Conservation (phyloP, 2,797 vertebrate species). For the Coregonus suidteri region DNA sequence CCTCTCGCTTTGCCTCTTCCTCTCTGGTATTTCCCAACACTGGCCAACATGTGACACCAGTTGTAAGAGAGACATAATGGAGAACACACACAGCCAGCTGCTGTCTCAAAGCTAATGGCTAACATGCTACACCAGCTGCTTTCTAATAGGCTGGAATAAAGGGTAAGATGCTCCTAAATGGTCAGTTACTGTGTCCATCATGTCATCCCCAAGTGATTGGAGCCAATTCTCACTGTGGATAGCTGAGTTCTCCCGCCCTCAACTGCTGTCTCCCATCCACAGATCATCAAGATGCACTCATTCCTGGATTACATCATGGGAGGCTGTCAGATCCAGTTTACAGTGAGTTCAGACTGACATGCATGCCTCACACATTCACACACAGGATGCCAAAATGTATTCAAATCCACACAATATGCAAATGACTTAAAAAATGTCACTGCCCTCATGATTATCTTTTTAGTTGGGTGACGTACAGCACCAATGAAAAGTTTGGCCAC, state of each 20-base stretch:
- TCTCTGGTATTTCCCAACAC: background rate
- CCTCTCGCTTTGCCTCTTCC: too few species aligned
- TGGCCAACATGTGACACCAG: background rate
- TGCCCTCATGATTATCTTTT: background rate
- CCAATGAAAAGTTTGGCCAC: too few species aligned
- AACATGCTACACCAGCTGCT: background rate
- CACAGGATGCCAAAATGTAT: background rate
- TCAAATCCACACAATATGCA: background rate
- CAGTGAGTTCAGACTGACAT: slow-evolving; percentile 68
- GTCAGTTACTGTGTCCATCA: slow-evolving; percentile 7
- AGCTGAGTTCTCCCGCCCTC: background rate
- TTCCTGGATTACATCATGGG: slow-evolving; percentile 92
- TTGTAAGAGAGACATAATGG: background rate
- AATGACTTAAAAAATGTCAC: background rate
- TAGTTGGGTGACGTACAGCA: background rate
- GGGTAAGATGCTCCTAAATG: background rate
- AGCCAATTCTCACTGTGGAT: background rate
- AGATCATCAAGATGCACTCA: slow-evolving; percentile 89
- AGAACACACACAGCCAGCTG: background rate
- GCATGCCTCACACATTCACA: slow-evolving; percentile 19
- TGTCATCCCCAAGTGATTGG: slow-evolving; percentile 6
- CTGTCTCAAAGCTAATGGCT: background rate
- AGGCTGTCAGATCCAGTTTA: slow-evolving; percentile 88
- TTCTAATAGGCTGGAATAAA: background rate
- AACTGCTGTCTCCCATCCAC: slow-evolving; percentile 26